Base-by-base conservation (phyloP, 2,797 vertebrate species). In the Fratercula arctica region DNA sequence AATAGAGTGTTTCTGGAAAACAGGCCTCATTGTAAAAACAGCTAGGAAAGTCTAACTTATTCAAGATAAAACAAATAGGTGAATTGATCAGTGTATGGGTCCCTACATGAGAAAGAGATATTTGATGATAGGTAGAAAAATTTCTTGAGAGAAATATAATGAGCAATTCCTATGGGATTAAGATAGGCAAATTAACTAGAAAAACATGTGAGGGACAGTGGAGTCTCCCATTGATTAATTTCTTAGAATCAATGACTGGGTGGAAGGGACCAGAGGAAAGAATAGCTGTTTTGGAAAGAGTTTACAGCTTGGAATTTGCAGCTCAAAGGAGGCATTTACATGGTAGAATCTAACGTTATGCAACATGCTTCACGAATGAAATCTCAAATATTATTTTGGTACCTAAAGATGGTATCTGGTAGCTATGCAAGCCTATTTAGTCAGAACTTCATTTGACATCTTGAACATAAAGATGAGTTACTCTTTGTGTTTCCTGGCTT, bases 251-350 rank as follows among this genome's bases (percentile, higher is more conserved):
- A 29, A n/a, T 25, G 24, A 3, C 1, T 33, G 25, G 10, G n/a
- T 6, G 18, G 37, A 37, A 85, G 51, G 41, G 10, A 37, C 11
- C 9, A 78, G 37, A 69, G 67, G 19, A 53, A 72, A 43, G 4
- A 16, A 6, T 26, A 60, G 16, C 7, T 54, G 4, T 5, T 45
- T 50, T 37, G 54, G 50, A 41, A 72, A 72, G 20, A 21, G 26
- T 13, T 10, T 46, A 10, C 35, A 54, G 50, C 15, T 84, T 41
- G 48, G 9, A 68, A 9, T 35, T 46, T 82, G 29, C 39, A 53
- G 35, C n/a, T 72, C 31, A 4, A 25, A 51, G 51, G 13, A 89
- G 29, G 3, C 0, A 7, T 8, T 5, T 5, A 4, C 16, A 12
- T 5, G 13, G 12, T 43, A 63, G 50, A 33, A 64, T 5, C 50